Evolutionary conservation across 2,113 vertebrate species (phyloP).

Genomic region (Lepisosteus oculatus): DNA sequence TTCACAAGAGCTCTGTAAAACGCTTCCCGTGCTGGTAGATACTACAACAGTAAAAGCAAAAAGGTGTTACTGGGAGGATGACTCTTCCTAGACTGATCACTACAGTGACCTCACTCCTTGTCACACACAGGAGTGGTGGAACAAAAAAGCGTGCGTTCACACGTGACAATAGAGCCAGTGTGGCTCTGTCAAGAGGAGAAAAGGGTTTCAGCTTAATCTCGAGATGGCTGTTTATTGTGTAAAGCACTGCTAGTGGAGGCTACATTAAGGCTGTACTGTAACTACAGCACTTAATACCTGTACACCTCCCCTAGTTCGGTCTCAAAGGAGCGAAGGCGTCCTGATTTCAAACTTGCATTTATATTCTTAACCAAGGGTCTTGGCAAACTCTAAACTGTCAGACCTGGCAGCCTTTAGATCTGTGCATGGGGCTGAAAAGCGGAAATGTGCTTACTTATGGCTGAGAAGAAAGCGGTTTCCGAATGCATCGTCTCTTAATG

Average conservation of each 20-base stretch:
- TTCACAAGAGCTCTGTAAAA: neutral
- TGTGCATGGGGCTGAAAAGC: neutral
- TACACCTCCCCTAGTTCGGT: too few relatives aligned
- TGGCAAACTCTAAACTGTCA: too few relatives aligned
- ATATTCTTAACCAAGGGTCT: too few relatives aligned
- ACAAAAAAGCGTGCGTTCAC: neutral
- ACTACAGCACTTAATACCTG: too few relatives aligned
- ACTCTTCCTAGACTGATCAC: neutral
- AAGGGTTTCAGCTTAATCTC: too few relatives aligned
- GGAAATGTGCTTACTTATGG: neutral
- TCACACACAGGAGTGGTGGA: neutral
- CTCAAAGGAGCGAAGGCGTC: too few relatives aligned
- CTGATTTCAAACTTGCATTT: too few relatives aligned
- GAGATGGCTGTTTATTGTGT: too few relatives aligned
- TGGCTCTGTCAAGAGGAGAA: neutral
- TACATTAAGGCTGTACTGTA: too few relatives aligned
- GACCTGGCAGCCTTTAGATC: neutral
- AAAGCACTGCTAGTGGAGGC: too few relatives aligned
- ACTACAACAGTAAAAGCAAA: neutral
- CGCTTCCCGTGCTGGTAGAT: neutral
- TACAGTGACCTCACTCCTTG: neutral
- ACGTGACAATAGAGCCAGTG: too few relatives aligned
- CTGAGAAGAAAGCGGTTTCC: too few relatives aligned
- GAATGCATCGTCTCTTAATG: conserved; percentile 6
- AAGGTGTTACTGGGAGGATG: neutral